Evolutionary conservation across 1,140 invertebrate species (phyloP).

Genomic region (Drosophila lini): DNA sequence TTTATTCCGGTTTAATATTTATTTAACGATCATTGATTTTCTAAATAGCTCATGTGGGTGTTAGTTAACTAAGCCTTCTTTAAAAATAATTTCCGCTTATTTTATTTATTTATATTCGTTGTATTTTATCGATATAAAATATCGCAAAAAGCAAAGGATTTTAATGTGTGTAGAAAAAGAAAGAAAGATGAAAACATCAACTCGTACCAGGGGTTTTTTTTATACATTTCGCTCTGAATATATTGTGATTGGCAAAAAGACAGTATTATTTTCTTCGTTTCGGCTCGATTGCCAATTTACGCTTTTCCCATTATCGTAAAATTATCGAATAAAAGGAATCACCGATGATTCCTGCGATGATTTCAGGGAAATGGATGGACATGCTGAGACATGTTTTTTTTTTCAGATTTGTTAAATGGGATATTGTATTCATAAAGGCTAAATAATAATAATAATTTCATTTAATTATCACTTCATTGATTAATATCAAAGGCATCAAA

Average conservation of each 20-base stretch:
- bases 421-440: neutral
- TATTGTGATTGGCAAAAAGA: neutral
- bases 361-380: neutral
- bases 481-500: neutral
- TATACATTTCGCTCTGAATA: neutral
- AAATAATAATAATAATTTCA: neutral
- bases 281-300: neutral
- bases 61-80: neutral
- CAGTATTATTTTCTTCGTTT: neutral
- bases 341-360: no score
- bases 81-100: neutral
- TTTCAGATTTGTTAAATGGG: neutral
- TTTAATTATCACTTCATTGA: neutral
- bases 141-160: neutral
- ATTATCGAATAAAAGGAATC: neutral
- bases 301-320: neutral
- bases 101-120: neutral
- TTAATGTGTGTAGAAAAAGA: neutral
- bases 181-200: no score
- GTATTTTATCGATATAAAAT: neutral
- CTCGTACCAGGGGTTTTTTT: neutral
- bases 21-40: no score
- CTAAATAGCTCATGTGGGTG: neutral
- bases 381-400: neutral
- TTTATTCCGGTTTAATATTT: no score